Evolutionary conservation across 2,113 vertebrate species (phyloP).

Genomic region (Pica pica): DNA sequence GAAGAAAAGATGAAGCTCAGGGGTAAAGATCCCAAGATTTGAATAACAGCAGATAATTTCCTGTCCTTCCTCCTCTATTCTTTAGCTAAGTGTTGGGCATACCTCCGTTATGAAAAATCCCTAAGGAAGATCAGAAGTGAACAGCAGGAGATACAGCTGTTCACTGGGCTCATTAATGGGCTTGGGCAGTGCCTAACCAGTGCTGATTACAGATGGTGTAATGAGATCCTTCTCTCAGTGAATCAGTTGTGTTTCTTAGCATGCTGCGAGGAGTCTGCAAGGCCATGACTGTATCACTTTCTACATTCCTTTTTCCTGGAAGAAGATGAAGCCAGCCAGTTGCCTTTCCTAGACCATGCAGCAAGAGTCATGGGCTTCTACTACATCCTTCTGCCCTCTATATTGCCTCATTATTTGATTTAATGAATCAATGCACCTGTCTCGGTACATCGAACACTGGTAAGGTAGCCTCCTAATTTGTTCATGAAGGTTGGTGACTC

Average conservation of each 20-base stretch:
- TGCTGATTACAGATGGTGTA: neutral
- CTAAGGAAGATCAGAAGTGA: neutral
- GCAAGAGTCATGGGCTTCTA: neutral
- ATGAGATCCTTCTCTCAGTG: neutral
- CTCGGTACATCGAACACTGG: rapidly evolving
- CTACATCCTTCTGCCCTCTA: neutral
- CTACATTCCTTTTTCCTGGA: neutral
- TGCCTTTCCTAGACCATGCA: neutral
- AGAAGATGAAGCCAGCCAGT: neutral
- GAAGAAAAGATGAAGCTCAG: slow-evolving; percentile 36
- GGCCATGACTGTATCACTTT: neutral
- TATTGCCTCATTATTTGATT: neutral
- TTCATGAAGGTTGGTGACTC: neutral
- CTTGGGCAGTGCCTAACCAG: neutral
- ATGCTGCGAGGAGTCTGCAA: neutral
- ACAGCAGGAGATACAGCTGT: neutral
- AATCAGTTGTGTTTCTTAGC: neutral
- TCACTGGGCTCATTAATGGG: neutral
- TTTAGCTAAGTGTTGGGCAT: neutral
- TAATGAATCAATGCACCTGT: neutral
- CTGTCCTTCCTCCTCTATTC: neutral
- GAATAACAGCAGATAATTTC: slow-evolving; percentile 18
- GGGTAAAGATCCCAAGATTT: slow-evolving; percentile 1
- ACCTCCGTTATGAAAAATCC: neutral
- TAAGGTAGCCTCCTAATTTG: neutral